Percentiles rank a stretch among this genome's conserved stretches.
These are phyloP conservation scores for Callyntrura sp. DNA, from an alignment of 2,888 invertebrate species.

Conservation along the genomic window DNA sequence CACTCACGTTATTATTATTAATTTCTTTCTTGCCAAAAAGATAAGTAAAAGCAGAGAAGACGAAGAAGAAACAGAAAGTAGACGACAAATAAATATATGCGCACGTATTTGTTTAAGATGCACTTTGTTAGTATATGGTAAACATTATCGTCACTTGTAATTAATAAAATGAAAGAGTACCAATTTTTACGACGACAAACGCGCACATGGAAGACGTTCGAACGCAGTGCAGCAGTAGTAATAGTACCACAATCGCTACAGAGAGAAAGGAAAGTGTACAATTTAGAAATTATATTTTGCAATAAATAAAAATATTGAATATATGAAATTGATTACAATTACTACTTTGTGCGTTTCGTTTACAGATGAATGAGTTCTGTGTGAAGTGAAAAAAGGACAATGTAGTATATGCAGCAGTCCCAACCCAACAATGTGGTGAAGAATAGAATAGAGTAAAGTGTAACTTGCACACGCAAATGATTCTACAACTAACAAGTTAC, in stretches of 20 bases:
- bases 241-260: neutral
- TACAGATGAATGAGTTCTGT: neutral
- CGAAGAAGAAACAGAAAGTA: neutral
- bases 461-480: neutral
- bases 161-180: constrained; percentile 21
- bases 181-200: neutral
- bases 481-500: neutral
- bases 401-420: neutral
- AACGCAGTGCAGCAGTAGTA: neutral
- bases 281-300: constrained; percentile 12
- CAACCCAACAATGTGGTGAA: too few relatives aligned
- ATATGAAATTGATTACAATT: neutral
- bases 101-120: neutral
- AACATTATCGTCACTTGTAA: neutral
- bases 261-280: constrained; percentile 12
- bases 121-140: constrained; percentile 14
- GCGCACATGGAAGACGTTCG: too few relatives aligned
- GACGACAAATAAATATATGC: neutral
- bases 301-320: neutral
- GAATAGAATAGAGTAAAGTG: neutral
- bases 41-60: neutral
- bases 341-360: too few relatives aligned
- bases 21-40: constrained; percentile 8
- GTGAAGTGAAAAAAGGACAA: neutral
- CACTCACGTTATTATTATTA: neutral